Evolutionary conservation across 2,888 invertebrate species (phyloP), one percentile per base, ranked within the genome.

Genomic region (Drymonia ruficornis): DNA sequence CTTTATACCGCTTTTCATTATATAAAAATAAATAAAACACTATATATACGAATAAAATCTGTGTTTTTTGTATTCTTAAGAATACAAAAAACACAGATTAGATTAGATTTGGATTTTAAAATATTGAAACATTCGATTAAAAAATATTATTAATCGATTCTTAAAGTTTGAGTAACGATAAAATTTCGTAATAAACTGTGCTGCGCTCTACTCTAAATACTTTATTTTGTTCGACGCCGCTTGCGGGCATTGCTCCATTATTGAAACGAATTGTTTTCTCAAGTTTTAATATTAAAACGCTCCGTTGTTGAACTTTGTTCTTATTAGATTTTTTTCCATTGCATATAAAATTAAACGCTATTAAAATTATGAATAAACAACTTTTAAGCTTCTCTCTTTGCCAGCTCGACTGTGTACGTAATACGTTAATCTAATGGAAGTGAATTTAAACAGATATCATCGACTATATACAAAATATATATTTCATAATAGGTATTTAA

Each of bases 261-360:
- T 85, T 87, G 81, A 86, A 87, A 82, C 83, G 83, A 87, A 87
- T 86, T 87, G 87, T 87, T 87, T 85, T 85, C 80, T 77, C 67
- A 86, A 87, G 78, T 86, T 87, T 84, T 83, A 82, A 83, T 85
- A 86, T 86, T 84, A 81, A 84, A 78, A 81, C 70, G 73, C 75
- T 76, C 69, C 70, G 67, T 69, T 78, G 77, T 76, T 79, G 79
- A 73, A 80, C 74, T 79, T 81, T 65, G 63, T 55, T 74, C 60
- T 58, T 68, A 65, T 67, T 70, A 67, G 57, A n/a, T 55, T 73
- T 74, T 76, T 76, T 80, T 78, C 59, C 62, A 68, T 74, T 76
- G 61, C 68, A 74, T 67, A 77, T 76, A 69, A 75, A 69, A 73
- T 74, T 72, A 59, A 60, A 52, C 54, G 62, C 56, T 64, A 57